Evolutionary conservation across 2,797 vertebrate genomes (phyloP).

Genomic region (Balearica regulorum): DNA sequence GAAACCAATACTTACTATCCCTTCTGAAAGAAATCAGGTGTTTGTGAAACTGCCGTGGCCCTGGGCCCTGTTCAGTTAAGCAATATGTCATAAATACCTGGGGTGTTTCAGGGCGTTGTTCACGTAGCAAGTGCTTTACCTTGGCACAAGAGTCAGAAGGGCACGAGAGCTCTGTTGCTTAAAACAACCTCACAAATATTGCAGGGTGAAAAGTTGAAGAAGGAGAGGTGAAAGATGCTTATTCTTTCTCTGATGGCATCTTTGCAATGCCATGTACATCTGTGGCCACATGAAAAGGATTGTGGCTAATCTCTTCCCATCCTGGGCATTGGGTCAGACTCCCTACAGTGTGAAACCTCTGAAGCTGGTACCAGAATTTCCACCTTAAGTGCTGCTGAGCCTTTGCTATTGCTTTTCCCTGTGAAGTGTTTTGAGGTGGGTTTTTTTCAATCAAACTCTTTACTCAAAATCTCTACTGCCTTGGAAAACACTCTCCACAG

Average conservation of each 20-base stretch:
- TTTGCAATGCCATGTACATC: neutral
- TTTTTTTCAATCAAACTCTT: neutral
- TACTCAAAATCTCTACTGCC: neutral
- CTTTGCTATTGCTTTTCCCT: neutral
- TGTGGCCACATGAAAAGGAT: neutral
- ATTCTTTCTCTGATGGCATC: neutral
- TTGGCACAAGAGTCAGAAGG: neutral
- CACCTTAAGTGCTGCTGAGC: fast-evolving
- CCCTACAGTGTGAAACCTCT: neutral
- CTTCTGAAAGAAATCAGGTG: neutral
- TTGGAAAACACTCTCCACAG: neutral
- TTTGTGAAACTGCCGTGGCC: neutral
- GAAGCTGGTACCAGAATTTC: neutral
- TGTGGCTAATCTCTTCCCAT: neutral
- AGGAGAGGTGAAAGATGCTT: neutral
- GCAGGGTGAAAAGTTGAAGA: neutral
- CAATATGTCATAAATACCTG: neutral
- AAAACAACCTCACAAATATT: neutral
- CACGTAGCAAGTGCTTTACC: neutral
- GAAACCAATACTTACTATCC: neutral
- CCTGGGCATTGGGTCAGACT: neutral
- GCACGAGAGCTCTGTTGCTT: neutral
- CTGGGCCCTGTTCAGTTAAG: neutral
- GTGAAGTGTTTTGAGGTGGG: neutral
- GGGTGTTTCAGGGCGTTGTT: neutral